phyloP scores from a whole-genome alignment of 2,113 vertebrate genomes.

The Lichenostomus cassidix region DNA sequence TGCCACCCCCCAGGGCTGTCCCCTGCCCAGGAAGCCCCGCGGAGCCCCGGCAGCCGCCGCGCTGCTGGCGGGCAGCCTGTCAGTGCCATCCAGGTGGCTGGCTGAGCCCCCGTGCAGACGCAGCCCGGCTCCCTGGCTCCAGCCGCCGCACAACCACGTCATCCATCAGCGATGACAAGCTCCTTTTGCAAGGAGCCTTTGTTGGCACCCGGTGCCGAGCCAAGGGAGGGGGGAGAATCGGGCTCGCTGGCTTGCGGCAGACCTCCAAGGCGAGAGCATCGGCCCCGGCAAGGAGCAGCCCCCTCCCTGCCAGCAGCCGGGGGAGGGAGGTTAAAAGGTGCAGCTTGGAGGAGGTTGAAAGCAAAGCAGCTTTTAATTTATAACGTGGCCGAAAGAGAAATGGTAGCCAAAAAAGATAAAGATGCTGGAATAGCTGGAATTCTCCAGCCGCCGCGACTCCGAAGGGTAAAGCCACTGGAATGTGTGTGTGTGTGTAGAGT shows the following conservation, averaged over 20 bases:
- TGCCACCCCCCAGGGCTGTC: neutral
- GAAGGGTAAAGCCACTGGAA: slow-evolving; percentile 53
- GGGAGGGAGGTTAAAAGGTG: slow-evolving; percentile 47
- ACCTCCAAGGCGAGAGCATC: slow-evolving; percentile 23
- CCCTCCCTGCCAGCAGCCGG: slow-evolving; percentile 1
- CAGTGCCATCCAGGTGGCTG: slow-evolving; percentile 54
- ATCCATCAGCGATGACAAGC: slow-evolving; percentile 59
- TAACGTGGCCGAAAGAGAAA: slow-evolving; percentile 45
- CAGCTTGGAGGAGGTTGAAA: slow-evolving; percentile 52
- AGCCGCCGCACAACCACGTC: slow-evolving; percentile 7
- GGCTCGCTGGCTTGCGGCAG: neutral
- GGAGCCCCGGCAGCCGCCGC: neutral
- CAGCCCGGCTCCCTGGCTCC: slow-evolving; percentile 33
- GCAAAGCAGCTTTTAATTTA: slow-evolving; percentile 58
- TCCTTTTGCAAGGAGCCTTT: slow-evolving; percentile 60
- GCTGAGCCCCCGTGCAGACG: neutral
- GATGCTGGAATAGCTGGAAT: slow-evolving; percentile 66
- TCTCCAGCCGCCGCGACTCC: slow-evolving; percentile 56
- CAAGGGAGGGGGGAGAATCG: neutral
- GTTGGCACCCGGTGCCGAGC: slow-evolving; percentile 33
- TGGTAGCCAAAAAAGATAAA: slow-evolving; percentile 61
- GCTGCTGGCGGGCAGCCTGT: neutral
- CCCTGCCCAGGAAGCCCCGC: rapidly evolving
- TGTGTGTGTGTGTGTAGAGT: neutral
- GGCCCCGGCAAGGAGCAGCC: neutral